These are phyloP conservation scores for Drosophila vallismaia DNA, from an alignment of 2,888 invertebrate genomes.

Conservation along the genomic window DNA sequence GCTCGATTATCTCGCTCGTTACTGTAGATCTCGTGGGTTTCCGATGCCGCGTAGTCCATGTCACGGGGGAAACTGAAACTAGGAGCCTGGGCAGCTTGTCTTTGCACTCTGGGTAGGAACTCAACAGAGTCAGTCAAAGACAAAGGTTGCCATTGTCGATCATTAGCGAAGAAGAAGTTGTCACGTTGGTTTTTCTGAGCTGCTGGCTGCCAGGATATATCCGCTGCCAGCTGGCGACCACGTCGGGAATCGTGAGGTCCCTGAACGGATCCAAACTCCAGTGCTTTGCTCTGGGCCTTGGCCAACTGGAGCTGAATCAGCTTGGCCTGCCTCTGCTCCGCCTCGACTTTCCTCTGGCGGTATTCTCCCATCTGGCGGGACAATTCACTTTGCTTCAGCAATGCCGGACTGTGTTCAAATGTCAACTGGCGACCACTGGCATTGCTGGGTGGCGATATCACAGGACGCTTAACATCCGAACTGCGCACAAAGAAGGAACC, in stretches of 20 bases:
- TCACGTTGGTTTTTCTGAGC: slow-evolving; percentile 38
- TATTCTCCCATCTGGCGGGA: slow-evolving; percentile 63
- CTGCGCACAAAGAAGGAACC: slow-evolving; percentile 74
- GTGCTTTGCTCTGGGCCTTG: slow-evolving; percentile 64
- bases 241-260: slow-evolving; percentile 20
- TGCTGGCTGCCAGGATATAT: slow-evolving; percentile 49
- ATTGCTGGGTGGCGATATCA: slow-evolving; percentile 29
- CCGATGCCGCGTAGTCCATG: slow-evolving; percentile 60
- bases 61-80: slow-evolving; percentile 59
- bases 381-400: slow-evolving; percentile 76
- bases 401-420: slow-evolving; percentile 73
- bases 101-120: slow-evolving; percentile 51
- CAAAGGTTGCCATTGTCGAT: slow-evolving; percentile 74
- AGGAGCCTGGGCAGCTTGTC: slow-evolving; percentile 36
- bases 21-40: slow-evolving; percentile 49
- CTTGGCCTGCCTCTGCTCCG: slow-evolving; percentile 68
- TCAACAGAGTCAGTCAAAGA: slow-evolving; percentile 47
- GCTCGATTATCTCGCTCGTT: slow-evolving; percentile 55
- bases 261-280: slow-evolving; percentile 50
- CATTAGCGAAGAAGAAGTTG: slow-evolving; percentile 56
- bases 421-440: slow-evolving; percentile 55
- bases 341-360: slow-evolving; percentile 64
- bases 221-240: slow-evolving; percentile 49
- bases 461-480: slow-evolving; percentile 58
- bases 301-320: slow-evolving; percentile 72